A percentile compares a stretch with the other conserved stretches of the same genome.
Evolutionary conservation across 2,113 vertebrate genomes (phyloP).

Genomic region (Cisticola juncidis): DNA sequence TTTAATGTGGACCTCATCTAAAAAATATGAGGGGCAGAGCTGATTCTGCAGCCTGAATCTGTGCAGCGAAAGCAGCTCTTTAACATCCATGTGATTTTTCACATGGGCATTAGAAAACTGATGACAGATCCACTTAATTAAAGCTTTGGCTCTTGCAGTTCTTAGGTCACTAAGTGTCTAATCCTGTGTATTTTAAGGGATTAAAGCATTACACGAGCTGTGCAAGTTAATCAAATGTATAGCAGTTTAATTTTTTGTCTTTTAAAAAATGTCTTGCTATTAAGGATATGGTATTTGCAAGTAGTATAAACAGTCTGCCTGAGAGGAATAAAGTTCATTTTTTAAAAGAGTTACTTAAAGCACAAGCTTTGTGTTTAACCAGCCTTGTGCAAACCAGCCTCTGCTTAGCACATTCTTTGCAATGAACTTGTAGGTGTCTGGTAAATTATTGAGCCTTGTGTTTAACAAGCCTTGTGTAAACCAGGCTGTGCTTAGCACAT

Average conservation of each 20-base stretch:
- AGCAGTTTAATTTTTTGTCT: not conserved
- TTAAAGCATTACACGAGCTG: not conserved
- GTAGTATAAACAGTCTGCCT: not conserved
- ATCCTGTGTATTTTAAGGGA: not conserved
- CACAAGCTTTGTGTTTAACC: not conserved
- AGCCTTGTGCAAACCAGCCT: not conserved
- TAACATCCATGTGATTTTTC: accelerated
- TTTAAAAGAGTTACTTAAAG: not conserved
- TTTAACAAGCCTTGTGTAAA: not conserved
- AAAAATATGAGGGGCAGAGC: not conserved
- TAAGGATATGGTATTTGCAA: not conserved
- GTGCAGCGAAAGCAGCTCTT: not conserved
- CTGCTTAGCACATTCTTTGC: not conserved
- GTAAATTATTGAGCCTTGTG: not conserved
- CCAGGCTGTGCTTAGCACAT: not conserved
- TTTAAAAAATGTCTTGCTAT: not conserved
- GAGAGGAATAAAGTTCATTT: not conserved
- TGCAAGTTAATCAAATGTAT: not conserved
- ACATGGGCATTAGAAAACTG: not conserved
- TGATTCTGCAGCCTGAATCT: not conserved
- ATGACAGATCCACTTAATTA: not conserved
- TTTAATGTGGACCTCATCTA: not conserved
- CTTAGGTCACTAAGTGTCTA: not conserved
- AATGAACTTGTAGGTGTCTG: not conserved
- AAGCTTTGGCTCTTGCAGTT: not conserved